These are phyloP conservation scores for Chaetoderma sp. DNA, from an alignment of 2,888 invertebrate genomes.

Conservation along the genomic window DNA sequence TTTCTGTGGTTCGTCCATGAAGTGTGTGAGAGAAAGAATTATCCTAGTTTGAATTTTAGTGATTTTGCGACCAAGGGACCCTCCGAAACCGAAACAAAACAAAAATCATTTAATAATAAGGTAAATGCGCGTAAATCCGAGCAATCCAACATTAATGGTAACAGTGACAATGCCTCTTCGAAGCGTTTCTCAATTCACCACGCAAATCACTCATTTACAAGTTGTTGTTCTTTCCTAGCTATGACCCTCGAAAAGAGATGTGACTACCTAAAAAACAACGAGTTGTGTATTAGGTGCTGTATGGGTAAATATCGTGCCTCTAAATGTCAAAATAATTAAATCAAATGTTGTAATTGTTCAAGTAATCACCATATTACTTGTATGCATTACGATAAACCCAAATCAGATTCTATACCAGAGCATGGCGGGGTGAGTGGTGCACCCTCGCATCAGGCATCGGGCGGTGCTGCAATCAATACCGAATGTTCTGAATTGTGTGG, in stretches of 20 bases:
- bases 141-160: no score
- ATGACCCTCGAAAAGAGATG: conserved; percentile 19
- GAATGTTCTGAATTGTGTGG: conserved; percentile 30
- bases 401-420: neutral
- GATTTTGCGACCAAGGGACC: neutral
- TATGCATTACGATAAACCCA: neutral
- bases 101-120: no score
- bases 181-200: conserved; percentile 16
- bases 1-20: conserved; percentile 32
- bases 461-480: neutral
- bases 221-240: conserved; percentile 17
- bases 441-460: conserved; percentile 14
- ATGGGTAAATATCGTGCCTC: neutral
- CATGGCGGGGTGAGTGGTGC: neutral
- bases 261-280: conserved; percentile 17
- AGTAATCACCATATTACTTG: neutral
- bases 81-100: no score
- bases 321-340: neutral
- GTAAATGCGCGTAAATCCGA: no score
- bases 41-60: conserved; percentile 28
- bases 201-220: conserved; percentile 15
- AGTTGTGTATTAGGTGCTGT: conserved; percentile 30
- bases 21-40: conserved; percentile 24
- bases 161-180: no score
- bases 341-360: conserved; percentile 1